These are phyloP conservation scores for Tiliacea citrago DNA, from an alignment of 2,888 invertebrate species.

Conservation along the genomic window DNA sequence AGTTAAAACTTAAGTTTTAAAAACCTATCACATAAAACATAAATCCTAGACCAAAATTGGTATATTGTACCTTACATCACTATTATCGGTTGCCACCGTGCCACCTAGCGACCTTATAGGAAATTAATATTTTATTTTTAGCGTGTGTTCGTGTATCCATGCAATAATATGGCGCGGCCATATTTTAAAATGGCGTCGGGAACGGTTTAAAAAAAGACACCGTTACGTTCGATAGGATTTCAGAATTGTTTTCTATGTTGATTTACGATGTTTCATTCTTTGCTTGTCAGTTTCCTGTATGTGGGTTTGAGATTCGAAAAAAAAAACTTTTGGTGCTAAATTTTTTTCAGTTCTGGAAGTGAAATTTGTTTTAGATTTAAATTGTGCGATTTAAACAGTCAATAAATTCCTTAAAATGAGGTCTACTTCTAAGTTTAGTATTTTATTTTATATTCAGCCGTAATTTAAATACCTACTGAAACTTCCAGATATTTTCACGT, in stretches of 20 bases:
- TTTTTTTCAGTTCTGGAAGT: conserved; percentile 28
- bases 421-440: background rate
- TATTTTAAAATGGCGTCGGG: conserved; percentile 84
- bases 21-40: conserved; percentile 54
- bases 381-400: background rate
- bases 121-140: conserved; percentile 89
- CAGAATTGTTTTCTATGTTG: conserved; percentile 66
- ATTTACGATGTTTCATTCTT: conserved; percentile 64
- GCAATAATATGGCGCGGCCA: conserved; percentile 81
- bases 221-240: conserved; percentile 69
- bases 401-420: background rate
- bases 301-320: conserved; percentile 19
- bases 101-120: conserved; percentile 80
- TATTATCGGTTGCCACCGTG: conserved; percentile 75
- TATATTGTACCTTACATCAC: conserved; percentile 70
- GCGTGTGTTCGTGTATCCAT: conserved; percentile 80
- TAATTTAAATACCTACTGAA: background rate
- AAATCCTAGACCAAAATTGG: conserved; percentile 63
- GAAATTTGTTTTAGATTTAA: conserved; percentile 11
- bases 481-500: background rate
- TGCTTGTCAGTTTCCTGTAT: conserved; percentile 37
- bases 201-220: conserved; percentile 77
- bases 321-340: conserved; percentile 34
- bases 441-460: background rate
- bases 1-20: conserved; percentile 38